Evolutionary conservation across 2,113 vertebrate genomes (phyloP), one percentile per base, ranked within the genome.

Genomic region (Oncorhynchus kisutch): DNA sequence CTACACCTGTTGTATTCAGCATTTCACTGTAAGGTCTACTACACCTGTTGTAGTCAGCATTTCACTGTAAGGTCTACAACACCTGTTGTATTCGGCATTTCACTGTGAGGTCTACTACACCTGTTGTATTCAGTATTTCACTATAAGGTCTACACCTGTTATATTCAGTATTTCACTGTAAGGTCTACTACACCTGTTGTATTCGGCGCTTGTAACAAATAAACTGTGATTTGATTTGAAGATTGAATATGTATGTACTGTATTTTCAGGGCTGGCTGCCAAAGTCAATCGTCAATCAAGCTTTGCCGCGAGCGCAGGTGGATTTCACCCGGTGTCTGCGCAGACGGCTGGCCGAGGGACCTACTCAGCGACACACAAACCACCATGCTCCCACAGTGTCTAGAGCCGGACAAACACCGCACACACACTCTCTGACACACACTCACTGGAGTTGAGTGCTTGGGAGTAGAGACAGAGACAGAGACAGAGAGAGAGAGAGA

Each of bases 261-360:
- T 79, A 7, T 67, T 80, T 69, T 48, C 84, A 95, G 94, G 94
- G 95, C 34, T 96, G 95, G 95, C 86, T 96, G 64, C 95, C 94
- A 9, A 71, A 84, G 7, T 91, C 93, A 0, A 69, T 95, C 39
- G 82, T 91, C 64, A 90, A 93, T 81, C 90, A 88, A n/a, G 80
- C 92, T 48, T 78, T 96, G 76, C 92, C 94, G 0, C 86, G 80
- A 74, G 90, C 84, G 3, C 95, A 95, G 85, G 85, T 78, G 0
- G 94, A 95, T 62, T 96, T 95, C 88, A 91, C 91, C 60, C 7
- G 76, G 78, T 85, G 93, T 67, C 92, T 96, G 68, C 84, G 87
- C 13, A 90, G 1, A 70, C 93, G 79, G 4, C 90, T 95, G 67
- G 78, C 87, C 0, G 48, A 65, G 1, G 1, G 75, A 3, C 9